phyloP scores from a whole-genome alignment of 2,797 vertebrate genomes.

The Pangasius larnaudii region DNA sequence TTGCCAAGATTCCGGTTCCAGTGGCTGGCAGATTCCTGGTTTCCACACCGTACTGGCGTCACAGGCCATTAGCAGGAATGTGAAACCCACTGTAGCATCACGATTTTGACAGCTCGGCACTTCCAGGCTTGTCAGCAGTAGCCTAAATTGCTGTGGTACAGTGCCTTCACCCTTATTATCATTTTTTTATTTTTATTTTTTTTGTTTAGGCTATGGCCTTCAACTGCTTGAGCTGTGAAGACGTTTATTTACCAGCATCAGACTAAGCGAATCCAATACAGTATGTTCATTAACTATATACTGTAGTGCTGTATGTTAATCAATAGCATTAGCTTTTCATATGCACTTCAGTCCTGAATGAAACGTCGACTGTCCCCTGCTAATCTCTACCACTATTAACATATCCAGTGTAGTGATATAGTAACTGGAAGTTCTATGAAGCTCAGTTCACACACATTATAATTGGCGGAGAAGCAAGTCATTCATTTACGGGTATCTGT shows the following conservation, averaged over 20 bases:
- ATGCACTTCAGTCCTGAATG: background rate
- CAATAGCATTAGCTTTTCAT: background rate
- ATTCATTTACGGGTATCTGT: background rate
- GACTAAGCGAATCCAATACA: background rate
- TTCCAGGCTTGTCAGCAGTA: constrained; percentile 21
- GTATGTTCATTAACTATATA: background rate
- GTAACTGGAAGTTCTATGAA: too few species aligned
- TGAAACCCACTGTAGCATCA: constrained; percentile 21
- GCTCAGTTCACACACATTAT: too few species aligned
- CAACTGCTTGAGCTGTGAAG: background rate
- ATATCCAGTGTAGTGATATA: too few species aligned
- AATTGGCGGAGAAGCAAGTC: background rate
- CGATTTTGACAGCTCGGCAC: constrained; percentile 26
- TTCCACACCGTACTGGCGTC: background rate
- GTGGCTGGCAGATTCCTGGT: background rate
- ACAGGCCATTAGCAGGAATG: constrained; percentile 19
- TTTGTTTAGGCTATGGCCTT: background rate
- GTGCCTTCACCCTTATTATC: background rate
- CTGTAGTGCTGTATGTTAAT: background rate
- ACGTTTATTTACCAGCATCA: background rate
- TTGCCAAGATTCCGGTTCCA: background rate
- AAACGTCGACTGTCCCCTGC: too few species aligned
- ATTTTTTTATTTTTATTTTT: background rate
- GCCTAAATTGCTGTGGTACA: background rate
- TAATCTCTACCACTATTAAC: background rate